Evolutionary conservation across 1,140 invertebrate genomes (phyloP), one percentile per base, ranked within the genome.

Genomic region (Hermetia illucens): DNA sequence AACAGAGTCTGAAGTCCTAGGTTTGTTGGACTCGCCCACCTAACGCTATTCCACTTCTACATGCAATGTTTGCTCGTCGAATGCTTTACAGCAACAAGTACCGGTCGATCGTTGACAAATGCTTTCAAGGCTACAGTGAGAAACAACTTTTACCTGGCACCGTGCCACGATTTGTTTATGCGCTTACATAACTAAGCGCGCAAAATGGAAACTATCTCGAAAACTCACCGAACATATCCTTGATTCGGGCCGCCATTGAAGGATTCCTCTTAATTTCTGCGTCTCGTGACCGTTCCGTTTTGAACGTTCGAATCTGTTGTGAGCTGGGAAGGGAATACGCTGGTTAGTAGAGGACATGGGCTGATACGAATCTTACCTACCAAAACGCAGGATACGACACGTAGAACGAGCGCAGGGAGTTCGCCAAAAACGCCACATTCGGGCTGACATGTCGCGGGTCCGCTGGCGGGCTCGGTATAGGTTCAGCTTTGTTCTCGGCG

Each of bases 191-290:
- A 16, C 6, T 1, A 9, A 22, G n/a, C n/a, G n/a, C n/a, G 30
- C 3, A 17, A 13, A 21, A 8, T 31, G 15, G 21, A 32, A 22
- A 12, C 36, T 55, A 4, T 4, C 19, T 34, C 12, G 17, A 19
- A 17, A 60, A 62, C 59, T 58, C 50, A 56, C 68, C 65, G 40
- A 76, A 62, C 18, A 63, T 64, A 48, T 68, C 66, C 64, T 69
- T 72, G 37, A 77, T 53, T 51, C 75, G 60, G 38, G 61, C 63
- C 29, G 65, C 56, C 42, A 81, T 51, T 25, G 72, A 68, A 1
- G 80, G 77, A 60, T 82, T 84, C 43, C 79, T 63, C 39, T 74
- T 66, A 25, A 71, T 49, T 47, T 85, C 81, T 1, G 75, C 70
- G 44, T 74, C 68, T 6, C 79, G 65, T 33, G 67, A 73, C 41